Base-by-base conservation (phyloP, 92 coral and sea anemone species). In the Galaxea fascicularis region DNA sequence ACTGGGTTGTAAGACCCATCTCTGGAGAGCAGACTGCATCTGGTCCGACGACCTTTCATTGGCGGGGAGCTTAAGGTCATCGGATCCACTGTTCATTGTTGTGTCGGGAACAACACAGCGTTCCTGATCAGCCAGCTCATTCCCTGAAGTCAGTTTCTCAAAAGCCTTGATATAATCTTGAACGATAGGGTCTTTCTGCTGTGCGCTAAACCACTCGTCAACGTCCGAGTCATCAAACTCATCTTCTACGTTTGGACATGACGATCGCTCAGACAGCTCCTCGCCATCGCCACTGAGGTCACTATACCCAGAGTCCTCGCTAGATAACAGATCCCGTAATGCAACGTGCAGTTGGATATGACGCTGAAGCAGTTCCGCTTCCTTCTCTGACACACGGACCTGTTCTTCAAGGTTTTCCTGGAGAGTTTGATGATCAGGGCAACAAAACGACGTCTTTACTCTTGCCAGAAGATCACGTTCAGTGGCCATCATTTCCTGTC, bases 151-250 rank as follows among this genome's bases (percentile, higher is more conserved):
- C 46, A 89, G 85, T 24, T 66, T 74, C 65, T 96, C 98, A 49
- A 92, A 96, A 22, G 98, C 93, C 52, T 90, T 92, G 29, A 96
- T 94, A 74, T 96, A 96, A 70, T 96, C 96, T 78, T 94, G 92
- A 63, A 96, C 98, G n/a, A 96, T 91, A 21, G 98, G 98, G 78
- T 96, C 98, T 78, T 87, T 88, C 14, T 93, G 98, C 8, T 93
- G 95, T 26, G 91, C 90, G n/a, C 80, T 86, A 68, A 90, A 90
- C 98, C 98, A 96, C 54, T 88, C 98, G 39, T 88, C 92, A 53
- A 89, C 75, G 68, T 96, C 98, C 1, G 90, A 66, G 63, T 92
- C 95, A 44, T 73, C 75, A 21, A 11, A 65, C 7, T 65, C 84
- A 8, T 51, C 76, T 12, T 49, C 75, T 21, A 30, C 28, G 63